Evolutionary conservation across 2,888 invertebrate species (phyloP).

Genomic region (Clusia tigrina): DNA sequence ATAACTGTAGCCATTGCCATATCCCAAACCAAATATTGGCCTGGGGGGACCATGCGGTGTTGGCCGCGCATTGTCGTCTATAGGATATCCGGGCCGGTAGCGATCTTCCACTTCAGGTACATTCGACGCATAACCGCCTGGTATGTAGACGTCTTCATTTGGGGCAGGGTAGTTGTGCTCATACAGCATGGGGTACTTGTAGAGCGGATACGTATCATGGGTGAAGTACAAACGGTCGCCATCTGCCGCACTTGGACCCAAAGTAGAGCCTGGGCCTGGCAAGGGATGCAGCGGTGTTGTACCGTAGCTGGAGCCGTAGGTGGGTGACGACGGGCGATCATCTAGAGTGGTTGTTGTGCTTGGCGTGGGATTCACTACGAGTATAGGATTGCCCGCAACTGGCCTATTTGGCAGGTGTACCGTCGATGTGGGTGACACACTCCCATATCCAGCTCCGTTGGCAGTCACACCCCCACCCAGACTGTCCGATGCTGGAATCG

Average conservation of each 20-base stretch:
- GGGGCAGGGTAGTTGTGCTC: slow-evolving; percentile 62
- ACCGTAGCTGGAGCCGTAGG: slow-evolving; percentile 34
- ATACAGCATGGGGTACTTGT: slow-evolving; percentile 62
- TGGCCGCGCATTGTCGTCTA: slow-evolving; percentile 40
- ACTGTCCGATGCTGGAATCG: slow-evolving; percentile 44
- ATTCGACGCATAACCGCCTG: slow-evolving; percentile 62
- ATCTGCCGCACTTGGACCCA: slow-evolving; percentile 38
- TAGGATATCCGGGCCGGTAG: slow-evolving; percentile 48
- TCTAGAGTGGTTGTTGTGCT: slow-evolving; percentile 34
- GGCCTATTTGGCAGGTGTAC: slow-evolving; percentile 51
- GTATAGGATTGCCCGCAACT: slow-evolving; percentile 48
- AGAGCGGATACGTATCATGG: slow-evolving; percentile 61
- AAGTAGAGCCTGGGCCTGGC: slow-evolving; percentile 31
- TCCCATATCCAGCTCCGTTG: slow-evolving; percentile 27
- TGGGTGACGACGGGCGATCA: slow-evolving; percentile 35
- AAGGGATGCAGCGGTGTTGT: slow-evolving; percentile 35
- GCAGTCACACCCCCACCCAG: slow-evolving; percentile 12
- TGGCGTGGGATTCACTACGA: slow-evolving; percentile 55
- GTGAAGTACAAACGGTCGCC: slow-evolving; percentile 61
- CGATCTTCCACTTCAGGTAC: slow-evolving; percentile 58
- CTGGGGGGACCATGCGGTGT: slow-evolving; percentile 52
- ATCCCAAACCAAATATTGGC: slow-evolving; percentile 59
- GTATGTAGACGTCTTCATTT: slow-evolving; percentile 59
- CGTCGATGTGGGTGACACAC: slow-evolving; percentile 41
- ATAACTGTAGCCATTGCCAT: slow-evolving; percentile 63